Conservation (phyloP, 2,888 invertebrate species). For the Eupithecia abbreviata region DNA sequence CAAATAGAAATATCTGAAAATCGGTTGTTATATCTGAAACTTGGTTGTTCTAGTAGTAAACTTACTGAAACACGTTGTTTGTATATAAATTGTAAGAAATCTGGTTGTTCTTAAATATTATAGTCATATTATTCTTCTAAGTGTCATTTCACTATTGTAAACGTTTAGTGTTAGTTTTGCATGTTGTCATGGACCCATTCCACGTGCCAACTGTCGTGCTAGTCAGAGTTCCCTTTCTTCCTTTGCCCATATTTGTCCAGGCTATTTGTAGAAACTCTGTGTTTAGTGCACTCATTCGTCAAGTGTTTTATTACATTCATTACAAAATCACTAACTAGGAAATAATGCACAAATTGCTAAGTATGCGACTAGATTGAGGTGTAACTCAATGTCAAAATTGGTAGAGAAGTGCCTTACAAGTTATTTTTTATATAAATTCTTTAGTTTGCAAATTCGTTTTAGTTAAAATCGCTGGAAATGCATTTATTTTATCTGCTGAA, state of each 20-base stretch:
- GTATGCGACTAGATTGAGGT: constrained; percentile 47
- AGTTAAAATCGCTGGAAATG: constrained; percentile 72
- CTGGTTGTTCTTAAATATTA: constrained; percentile 29
- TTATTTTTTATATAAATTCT: constrained; percentile 72
- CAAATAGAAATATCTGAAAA: constrained; percentile 20
- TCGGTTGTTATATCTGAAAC: constrained; percentile 34
- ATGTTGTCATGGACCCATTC: constrained; percentile 71
- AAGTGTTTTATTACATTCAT: constrained; percentile 51
- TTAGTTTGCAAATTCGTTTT: constrained; percentile 63
- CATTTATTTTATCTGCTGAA: constrained; percentile 71
- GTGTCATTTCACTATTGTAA: constrained; percentile 48
- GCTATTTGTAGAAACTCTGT: constrained; percentile 51
- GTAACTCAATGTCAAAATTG: constrained; percentile 69
- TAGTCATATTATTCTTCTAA: constrained; percentile 33
- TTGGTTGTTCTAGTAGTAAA: constrained; percentile 33
- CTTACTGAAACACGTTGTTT: constrained; percentile 29
- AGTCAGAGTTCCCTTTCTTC: constrained; percentile 74
- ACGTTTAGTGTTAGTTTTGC: constrained; percentile 56
- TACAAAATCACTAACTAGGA: constrained; percentile 57
- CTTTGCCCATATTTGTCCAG: constrained; percentile 59
- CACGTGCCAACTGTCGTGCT: constrained; percentile 74
- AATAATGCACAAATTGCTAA: constrained; percentile 61
- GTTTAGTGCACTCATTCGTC: constrained; percentile 49
- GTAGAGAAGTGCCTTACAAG: constrained; percentile 82
- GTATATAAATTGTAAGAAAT: constrained; percentile 44